Evolutionary conservation across 2,888 invertebrate genomes (phyloP).

Genomic region (Nipponacmea schrenckii): DNA sequence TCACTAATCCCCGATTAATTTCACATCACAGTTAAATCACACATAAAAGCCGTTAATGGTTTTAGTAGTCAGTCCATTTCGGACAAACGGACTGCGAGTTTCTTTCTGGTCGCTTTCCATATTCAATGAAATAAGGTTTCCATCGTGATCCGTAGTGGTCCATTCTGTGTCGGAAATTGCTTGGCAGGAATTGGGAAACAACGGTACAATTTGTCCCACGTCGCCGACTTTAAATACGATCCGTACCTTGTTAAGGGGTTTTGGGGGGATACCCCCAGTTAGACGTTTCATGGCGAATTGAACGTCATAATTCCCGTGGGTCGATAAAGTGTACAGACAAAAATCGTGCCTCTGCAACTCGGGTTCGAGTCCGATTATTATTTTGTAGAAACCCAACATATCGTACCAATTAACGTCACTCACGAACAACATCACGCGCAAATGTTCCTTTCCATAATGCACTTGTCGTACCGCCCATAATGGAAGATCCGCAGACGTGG

Average conservation of each 20-base stretch:
- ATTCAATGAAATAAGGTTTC: slow-evolving; percentile 54
- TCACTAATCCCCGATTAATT: too few relatives aligned
- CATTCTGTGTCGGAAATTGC: slow-evolving; percentile 55
- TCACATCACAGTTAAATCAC: too few relatives aligned
- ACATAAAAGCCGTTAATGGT: not conserved
- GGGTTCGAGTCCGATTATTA: slow-evolving; percentile 52
- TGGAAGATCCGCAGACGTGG: slow-evolving; percentile 53
- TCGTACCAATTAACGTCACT: slow-evolving; percentile 52
- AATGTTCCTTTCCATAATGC: slow-evolving; percentile 59
- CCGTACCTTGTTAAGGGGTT: slow-evolving; percentile 40
- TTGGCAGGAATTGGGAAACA: slow-evolving; percentile 57
- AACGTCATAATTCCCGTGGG: slow-evolving; percentile 49
- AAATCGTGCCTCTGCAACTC: slow-evolving; percentile 54
- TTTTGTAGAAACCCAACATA: slow-evolving; percentile 57
- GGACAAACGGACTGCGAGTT: not conserved
- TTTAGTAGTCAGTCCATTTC: not conserved
- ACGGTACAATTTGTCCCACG: slow-evolving; percentile 53
- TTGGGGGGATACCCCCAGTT: slow-evolving; percentile 38
- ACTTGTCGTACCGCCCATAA: slow-evolving; percentile 60
- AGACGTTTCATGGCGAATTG: slow-evolving; percentile 59
- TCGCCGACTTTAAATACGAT: slow-evolving; percentile 55
- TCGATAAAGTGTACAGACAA: slow-evolving; percentile 52
- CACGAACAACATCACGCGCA: slow-evolving; percentile 55
- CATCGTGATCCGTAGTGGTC: slow-evolving; percentile 60
- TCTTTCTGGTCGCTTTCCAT: not conserved